phyloP scores from a whole-genome alignment of 30 jellyfish, hydroid and myxozoan genomes.

The Rhopilema esculentum region DNA sequence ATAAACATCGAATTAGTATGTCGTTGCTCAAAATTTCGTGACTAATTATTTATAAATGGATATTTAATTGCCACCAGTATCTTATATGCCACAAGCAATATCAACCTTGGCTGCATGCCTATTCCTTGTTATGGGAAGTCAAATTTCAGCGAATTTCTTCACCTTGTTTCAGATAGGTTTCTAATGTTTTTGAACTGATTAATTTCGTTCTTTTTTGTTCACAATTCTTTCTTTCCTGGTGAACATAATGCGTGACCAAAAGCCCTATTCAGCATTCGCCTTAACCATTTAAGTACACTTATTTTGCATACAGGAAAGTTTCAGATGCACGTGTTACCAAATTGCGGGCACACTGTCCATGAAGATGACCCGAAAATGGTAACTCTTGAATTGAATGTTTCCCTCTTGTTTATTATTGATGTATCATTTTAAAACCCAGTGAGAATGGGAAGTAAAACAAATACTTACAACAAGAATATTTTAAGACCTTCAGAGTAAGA shows the following conservation, averaged over 20 bases:
- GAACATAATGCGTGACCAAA: not conserved
- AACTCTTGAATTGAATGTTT: not conserved
- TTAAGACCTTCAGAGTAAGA: too few species aligned
- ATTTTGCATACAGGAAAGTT: slow-evolving; percentile 70
- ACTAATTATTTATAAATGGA: not conserved
- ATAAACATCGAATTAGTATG: not conserved
- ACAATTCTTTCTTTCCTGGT: not conserved
- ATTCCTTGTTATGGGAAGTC: not conserved
- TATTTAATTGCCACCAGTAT: not conserved
- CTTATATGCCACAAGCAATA: not conserved
- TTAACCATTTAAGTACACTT: not conserved
- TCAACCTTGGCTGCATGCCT: not conserved
- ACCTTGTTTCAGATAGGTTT: not conserved
- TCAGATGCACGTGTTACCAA: slow-evolving; percentile 91
- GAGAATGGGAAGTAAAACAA: too few species aligned
- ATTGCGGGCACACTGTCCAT: slow-evolving; percentile 95
- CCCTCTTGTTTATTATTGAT: not conserved
- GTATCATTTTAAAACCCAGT: too few species aligned
- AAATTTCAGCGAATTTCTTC: not conserved
- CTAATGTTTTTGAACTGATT: not conserved
- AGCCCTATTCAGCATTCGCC: not conserved
- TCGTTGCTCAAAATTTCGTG: not conserved
- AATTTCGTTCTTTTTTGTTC: not conserved
- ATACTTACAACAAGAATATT: too few species aligned
- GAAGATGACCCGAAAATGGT: slow-evolving; percentile 97